Conservation (phyloP, 2,797 vertebrate genomes). For the Remorina albescens region DNA sequence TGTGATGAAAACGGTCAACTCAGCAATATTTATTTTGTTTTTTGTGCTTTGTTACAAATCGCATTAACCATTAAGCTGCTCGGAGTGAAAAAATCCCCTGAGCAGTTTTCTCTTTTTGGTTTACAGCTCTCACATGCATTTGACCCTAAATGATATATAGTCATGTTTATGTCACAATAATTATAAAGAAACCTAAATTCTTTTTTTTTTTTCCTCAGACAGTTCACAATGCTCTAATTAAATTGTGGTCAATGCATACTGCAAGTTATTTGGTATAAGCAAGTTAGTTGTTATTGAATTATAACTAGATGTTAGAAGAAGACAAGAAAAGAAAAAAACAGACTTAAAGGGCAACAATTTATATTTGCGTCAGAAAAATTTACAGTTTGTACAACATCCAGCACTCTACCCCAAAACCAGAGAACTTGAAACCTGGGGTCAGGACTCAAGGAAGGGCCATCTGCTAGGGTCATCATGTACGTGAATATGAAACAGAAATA, state of each 20-base stretch:
- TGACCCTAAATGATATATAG: background rate
- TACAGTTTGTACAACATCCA: background rate
- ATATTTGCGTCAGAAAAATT: background rate
- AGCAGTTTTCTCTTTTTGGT: background rate
- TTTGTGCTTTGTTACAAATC: background rate
- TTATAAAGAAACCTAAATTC: conserved; percentile 10
- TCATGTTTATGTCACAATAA: background rate
- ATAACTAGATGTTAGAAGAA: conserved; percentile 12
- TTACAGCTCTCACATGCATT: background rate
- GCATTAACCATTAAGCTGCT: background rate
- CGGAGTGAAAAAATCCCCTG: background rate
- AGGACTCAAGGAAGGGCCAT: background rate
- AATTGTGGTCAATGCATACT: conserved; percentile 25
- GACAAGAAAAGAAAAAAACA: background rate
- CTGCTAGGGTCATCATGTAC: too few species aligned
- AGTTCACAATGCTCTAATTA: conserved; percentile 22
- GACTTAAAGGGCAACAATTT: background rate
- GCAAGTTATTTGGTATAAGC: conserved; percentile 23
- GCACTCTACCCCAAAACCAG: background rate
- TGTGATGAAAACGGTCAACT: too few species aligned
- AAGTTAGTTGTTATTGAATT: conserved; percentile 26
- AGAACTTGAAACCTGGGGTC: background rate
- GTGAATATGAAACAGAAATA: background rate
- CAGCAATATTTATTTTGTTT: too few species aligned
- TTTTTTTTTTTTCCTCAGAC: conserved; percentile 36